Conservation (phyloP, 1,140 invertebrate genomes). For the Ruditapes philippinarum region DNA sequence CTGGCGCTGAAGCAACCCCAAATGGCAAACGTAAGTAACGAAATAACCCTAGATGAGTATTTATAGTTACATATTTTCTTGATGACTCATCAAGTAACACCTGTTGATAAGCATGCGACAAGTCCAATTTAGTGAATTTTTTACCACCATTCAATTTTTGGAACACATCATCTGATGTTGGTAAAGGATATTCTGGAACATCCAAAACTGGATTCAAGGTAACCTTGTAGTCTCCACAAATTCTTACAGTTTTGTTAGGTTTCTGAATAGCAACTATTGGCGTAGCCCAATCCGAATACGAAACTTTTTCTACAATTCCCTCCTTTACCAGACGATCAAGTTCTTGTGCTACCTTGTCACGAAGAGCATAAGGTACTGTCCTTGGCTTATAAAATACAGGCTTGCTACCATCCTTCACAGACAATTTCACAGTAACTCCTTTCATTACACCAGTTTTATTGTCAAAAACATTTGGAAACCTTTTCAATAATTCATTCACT, state of each 20-base stretch:
- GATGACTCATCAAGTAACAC: no score
- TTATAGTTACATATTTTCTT: no score
- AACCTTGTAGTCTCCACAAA: conserved; percentile 84
- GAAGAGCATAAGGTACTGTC: conserved; percentile 74
- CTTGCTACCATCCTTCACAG: neutral
- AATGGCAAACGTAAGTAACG: conserved; percentile 75
- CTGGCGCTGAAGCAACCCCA: conserved; percentile 87
- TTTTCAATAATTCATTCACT: no score
- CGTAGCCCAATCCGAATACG: conserved; percentile 80
- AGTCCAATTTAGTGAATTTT: conserved; percentile 78
- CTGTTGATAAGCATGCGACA: no score
- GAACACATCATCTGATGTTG: conserved; percentile 79
- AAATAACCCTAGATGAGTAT: conserved; percentile 79
- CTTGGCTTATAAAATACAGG: conserved; percentile 53
- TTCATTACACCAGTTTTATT: no score
- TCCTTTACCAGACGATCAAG: conserved; percentile 62
- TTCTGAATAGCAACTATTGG: conserved; percentile 84
- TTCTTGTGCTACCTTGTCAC: conserved; percentile 73
- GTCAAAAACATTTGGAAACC: no score
- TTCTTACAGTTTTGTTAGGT: conserved; percentile 78
- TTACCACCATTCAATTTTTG: conserved; percentile 73
- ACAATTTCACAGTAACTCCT: neutral
- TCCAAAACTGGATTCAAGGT: conserved; percentile 81
- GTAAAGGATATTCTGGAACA: conserved; percentile 76
- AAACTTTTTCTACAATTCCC: conserved; percentile 66